phyloP scores from a whole-genome alignment of 2,113 vertebrate genomes.

The Puffinus mauretanicus region DNA sequence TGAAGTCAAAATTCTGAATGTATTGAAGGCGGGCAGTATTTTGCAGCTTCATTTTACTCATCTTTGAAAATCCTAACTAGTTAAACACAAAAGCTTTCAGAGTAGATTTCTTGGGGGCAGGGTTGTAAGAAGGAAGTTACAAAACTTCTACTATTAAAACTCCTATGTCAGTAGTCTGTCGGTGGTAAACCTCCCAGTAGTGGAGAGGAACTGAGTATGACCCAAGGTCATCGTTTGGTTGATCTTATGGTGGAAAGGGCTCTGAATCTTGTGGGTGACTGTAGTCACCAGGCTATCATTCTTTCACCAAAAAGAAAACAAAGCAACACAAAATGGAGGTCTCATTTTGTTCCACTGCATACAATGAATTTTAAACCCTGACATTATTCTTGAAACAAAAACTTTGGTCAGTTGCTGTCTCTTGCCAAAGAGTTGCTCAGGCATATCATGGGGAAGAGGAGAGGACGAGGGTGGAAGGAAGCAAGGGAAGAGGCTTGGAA shows the following conservation, averaged over 20 bases:
- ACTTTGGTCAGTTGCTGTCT: not conserved
- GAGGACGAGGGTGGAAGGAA: not conserved
- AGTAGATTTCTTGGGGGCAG: not conserved
- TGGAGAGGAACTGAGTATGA: not conserved
- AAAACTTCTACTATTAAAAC: not conserved
- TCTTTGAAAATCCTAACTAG: not conserved
- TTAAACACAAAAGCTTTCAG: not conserved
- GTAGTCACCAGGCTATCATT: not conserved
- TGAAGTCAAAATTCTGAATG: not conserved
- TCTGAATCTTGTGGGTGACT: not conserved
- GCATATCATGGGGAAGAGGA: not conserved
- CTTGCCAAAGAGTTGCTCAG: not conserved
- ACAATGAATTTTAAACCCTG: not conserved
- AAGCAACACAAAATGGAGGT: not conserved
- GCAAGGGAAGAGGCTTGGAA: not conserved
- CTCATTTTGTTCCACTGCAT: not conserved
- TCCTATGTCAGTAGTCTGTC: not conserved
- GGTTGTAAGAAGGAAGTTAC: not conserved
- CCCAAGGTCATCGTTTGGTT: not conserved
- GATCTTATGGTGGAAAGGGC: not conserved
- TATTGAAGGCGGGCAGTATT: not conserved
- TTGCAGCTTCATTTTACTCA: not conserved
- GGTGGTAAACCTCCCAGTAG: not conserved
- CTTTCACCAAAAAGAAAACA: not conserved
- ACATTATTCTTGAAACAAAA: not conserved